A percentile compares a stretch with the other conserved stretches of the same genome.
Evolutionary conservation across 2,888 invertebrate species (phyloP).

Genomic region (Cyrtodaria siliqua): DNA sequence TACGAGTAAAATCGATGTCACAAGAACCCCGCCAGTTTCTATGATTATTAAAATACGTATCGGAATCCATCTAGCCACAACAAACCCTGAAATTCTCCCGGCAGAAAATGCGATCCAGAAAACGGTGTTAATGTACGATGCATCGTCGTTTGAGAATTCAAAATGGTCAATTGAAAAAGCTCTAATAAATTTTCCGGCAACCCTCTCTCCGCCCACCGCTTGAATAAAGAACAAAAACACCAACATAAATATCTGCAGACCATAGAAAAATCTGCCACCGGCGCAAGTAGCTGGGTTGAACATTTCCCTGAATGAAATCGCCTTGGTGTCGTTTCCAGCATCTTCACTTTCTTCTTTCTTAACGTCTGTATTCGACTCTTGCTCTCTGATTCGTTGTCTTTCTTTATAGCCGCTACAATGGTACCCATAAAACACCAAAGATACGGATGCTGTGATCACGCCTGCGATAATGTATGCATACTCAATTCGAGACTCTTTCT

Average conservation of each 20-base stretch:
- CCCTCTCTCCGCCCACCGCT: slow-evolving; percentile 43
- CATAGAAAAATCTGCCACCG: slow-evolving; percentile 32
- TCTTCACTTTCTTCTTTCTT: not conserved
- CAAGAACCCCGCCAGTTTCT: not conserved
- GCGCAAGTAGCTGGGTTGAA: slow-evolving; percentile 55
- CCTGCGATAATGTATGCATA: slow-evolving; percentile 67
- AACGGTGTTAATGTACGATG: slow-evolving; percentile 36
- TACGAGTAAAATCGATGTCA: slow-evolving; percentile 10
- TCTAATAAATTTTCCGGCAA: slow-evolving; percentile 38
- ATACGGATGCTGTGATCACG: slow-evolving; percentile 41
- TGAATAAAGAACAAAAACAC: slow-evolving; percentile 38
- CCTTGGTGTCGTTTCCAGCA: not conserved
- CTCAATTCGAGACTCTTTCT: slow-evolving; percentile 67
- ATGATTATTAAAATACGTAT: slow-evolving; percentile 23
- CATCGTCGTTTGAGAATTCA: slow-evolving; percentile 32
- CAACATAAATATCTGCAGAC: slow-evolving; percentile 17
- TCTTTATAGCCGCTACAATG: slow-evolving; percentile 40
- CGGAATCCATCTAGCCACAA: slow-evolving; percentile 28
- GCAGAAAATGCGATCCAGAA: slow-evolving; percentile 49
- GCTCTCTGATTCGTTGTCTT: not conserved
- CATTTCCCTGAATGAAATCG: slow-evolving; percentile 32
- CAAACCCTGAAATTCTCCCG: slow-evolving; percentile 38
- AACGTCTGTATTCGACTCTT: not conserved
- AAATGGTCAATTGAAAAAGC: slow-evolving; percentile 53
- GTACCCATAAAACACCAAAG: slow-evolving; percentile 64